Evolutionary conservation across 2,113 vertebrate genomes (phyloP), one percentile per base, ranked within the genome.

Genomic region (Psophia crepitans): DNA sequence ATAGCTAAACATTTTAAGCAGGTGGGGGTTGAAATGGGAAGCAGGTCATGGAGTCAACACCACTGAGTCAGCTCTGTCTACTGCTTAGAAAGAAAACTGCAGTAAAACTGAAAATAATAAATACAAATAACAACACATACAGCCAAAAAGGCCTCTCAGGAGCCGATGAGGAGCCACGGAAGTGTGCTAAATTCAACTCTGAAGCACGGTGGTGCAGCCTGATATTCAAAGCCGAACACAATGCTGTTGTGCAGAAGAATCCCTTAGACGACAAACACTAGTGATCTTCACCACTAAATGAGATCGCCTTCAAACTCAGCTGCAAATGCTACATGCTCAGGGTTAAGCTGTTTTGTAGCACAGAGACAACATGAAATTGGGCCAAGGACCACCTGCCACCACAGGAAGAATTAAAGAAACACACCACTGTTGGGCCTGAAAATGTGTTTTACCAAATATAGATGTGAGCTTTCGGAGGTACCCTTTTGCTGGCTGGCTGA

Each of bases 1-100:
- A 57, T 87, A 77, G 60, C 54, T 94, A 82, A 97, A 94, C 82
- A 75, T 96, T 95, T 91, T 91, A 78, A 95, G 90, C 46, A 93
- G 71, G 76, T 96, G 64, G 79, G 86, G 70, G 75, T 61, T 96
- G 73, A 93, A 96, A 89, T 57, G 56, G 37, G 85, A 97, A 86
- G 82, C 92, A 82, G 44, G 66, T 94, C 83, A 74, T 8, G 46
- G 84, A 96, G 66, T 94, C 82, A 97, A 94, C 22, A 96, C 93
- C 75, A 95, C 37, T 23, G 4, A 94, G 61, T 53, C 71, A 87
- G 60, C 58, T 82, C 87, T 75, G 73, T 41, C 69, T 89, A 70
- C 58, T 41, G 28, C 70, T 97, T 86, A 64, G 81, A 96, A 96
- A 96, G 75, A 94, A 91, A 66, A 85, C 37, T 60, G 39, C 61